phyloP scores from a whole-genome alignment of 2,888 invertebrate genomes.

The Aradus depressus region DNA sequence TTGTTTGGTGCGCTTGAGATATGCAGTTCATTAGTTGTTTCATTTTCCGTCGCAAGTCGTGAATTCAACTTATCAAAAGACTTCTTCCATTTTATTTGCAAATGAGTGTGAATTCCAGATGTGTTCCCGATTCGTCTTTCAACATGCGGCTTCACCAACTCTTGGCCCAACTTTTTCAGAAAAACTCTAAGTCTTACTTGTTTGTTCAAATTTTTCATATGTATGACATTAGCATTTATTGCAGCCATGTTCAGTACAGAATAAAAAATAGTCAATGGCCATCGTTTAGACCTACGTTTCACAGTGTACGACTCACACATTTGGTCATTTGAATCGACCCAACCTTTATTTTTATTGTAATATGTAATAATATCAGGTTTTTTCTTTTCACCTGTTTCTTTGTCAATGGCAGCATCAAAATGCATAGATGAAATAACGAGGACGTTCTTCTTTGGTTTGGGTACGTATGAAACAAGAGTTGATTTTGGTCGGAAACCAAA shows the following conservation, averaged over 20 bases:
- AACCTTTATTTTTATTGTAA: conserved; percentile 22
- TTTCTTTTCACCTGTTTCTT: conserved; percentile 9
- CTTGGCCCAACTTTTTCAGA: background rate
- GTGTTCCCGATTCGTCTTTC: background rate
- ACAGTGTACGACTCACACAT: conserved; percentile 21
- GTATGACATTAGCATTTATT: no score
- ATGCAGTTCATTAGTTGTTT: no score
- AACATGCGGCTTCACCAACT: conserved; percentile 1
- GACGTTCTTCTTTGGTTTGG: conserved; percentile 20
- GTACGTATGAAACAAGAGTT: conserved; percentile 22
- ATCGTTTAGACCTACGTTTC: conserved; percentile 17
- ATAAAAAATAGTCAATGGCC: conserved; percentile 23
- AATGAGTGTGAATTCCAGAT: background rate
- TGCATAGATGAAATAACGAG: conserved; percentile 23
- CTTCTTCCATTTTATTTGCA: background rate
- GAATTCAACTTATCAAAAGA: no score
- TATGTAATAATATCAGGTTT: no score
- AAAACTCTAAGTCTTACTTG: background rate
- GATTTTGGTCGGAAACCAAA: conserved; percentile 23
- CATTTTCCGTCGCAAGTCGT: no score
- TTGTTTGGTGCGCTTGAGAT: no score
- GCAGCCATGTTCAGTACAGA: conserved; percentile 17
- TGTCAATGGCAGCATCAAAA: conserved; percentile 13
- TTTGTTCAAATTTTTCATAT: background rate
- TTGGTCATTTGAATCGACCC: conserved; percentile 21